Evolutionary conservation across 2,113 vertebrate species (phyloP), one percentile per base, ranked within the genome.

Genomic region (Perognathus longimembris): DNA sequence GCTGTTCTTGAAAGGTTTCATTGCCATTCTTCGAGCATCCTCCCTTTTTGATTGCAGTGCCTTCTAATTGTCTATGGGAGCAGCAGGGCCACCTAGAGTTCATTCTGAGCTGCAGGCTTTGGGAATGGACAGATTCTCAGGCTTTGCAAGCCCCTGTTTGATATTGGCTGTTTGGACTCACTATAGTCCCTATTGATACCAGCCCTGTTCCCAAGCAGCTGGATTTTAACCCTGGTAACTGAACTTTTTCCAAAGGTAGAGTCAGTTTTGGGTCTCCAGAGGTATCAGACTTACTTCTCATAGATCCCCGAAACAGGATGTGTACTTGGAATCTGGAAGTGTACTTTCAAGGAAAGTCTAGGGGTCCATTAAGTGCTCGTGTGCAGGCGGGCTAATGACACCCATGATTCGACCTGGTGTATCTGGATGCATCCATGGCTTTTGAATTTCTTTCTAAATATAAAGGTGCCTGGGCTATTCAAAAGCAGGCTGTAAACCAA

Each of bases 161-260:
- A 32, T 73, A 9, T 22, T 90, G 38, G 50, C 11, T 92, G 0
- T 32, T 86, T 22, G 2, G 80, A 77, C n/a, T 40, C 9, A 79
- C 7, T 30, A 7, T 17, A 63, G 22, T 26, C 66, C 50, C 40
- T 76, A 36, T 24, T 54, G 36, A 7, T 3, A 12, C 21, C 34
- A 20, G 22, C 9, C 14, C 15, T 57, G 17, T 54, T 54, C n/a
- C 21, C 12, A 14, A 50, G 40, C 11, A 89, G 20, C 17, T 38
- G 12, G 50, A 26, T 57, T 73, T 59, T 74, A 61, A 36, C 63
- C 18, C 61, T 75, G 36, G 28, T 78, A 70, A 80, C 38, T 81
- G 64, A 76, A 54, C 32, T 81, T 73, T 95, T 50, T n/a, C 38
- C 74, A 87, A 77, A 81, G 30, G 45, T 2, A 83, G 26, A 91